A percentile compares a stretch with the other conserved stretches of the same genome.
phyloP scores from a whole-genome alignment of 1,140 invertebrate genomes.

The Tyrophagus putrescentiae region DNA sequence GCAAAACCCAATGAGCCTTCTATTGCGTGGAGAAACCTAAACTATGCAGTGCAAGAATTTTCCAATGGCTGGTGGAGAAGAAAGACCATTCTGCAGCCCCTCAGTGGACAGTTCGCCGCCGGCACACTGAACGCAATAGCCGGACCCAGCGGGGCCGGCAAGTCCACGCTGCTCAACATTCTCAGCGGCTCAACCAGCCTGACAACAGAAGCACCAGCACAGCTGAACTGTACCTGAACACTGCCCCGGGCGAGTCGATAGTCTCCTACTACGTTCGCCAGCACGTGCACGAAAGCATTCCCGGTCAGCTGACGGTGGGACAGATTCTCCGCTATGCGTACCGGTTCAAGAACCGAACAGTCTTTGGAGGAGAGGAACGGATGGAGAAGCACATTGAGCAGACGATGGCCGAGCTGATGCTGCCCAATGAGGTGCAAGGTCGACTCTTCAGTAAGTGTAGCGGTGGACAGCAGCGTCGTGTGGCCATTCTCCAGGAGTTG shows the following conservation, averaged over 20 bases:
- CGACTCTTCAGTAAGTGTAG: constrained; percentile 44
- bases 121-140: constrained; percentile 18
- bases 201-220: too few relatives aligned
- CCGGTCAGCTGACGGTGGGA: constrained; percentile 11
- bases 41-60: background rate
- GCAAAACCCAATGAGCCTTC: too few relatives aligned
- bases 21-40: background rate
- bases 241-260: background rate
- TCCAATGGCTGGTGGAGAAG: background rate
- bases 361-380: too few relatives aligned
- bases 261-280: constrained; percentile 10
- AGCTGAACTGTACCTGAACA: constrained; percentile 10
- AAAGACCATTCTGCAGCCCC: background rate
- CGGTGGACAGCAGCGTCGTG: constrained; percentile 74
- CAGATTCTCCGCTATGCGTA: constrained; percentile 81
- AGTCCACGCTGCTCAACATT: constrained; percentile 26
- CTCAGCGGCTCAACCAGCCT: too few relatives aligned
- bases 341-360: constrained; percentile 58
- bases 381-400: background rate
- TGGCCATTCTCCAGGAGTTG: constrained; percentile 80
- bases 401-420: background rate
- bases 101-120: constrained; percentile 5
- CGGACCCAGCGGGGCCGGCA: constrained; percentile 29
- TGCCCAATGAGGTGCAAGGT: background rate
- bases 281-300: constrained; percentile 12